Base-by-base conservation (phyloP, 2,113 vertebrate species). In the Microcebus griseorufus region DNA sequence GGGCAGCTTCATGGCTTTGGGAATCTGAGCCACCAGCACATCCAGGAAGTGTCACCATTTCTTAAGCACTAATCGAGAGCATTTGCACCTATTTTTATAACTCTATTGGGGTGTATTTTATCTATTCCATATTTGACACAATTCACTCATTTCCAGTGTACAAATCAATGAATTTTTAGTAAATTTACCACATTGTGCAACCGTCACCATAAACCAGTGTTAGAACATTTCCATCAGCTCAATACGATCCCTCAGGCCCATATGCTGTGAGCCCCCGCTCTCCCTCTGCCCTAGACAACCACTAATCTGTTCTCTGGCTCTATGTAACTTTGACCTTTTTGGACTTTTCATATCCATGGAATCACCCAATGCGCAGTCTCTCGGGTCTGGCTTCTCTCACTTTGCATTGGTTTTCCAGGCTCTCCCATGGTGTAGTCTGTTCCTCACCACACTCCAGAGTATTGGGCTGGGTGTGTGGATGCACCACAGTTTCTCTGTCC, bases 221-320 rank as follows among this genome's bases (percentile, higher is more conserved):
- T 67, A 39, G 58, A 58, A 37, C 6, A 27, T 37, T 72, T 58
- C 64, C 5, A 18, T 62, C 20, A 55, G 42, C 16, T 13, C 13
- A 53, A 0, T 48, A 34, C 70, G 29, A 45, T n/a, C 3, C 14
- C 60, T 84, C 29, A 18, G 0, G 1, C n/a, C 70, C n/a, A 13
- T 53, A 37, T 3, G 29, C 67, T 58, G 37, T 42, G 67, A 62
- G 42, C 72, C 78, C 39, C 18, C 25, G 3, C 18, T 79, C 67
- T 45, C 29, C 34, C 37, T 23, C 5, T 72, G 27, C 6, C 2
- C 53, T 22, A 3, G 17, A 34, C 37, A 51, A 62, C 45, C 10
- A 0, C 23, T 2, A 25, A 22, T 64, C 39, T 53, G 0, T 76
- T 75, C 73, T 62, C 53, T 23, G 39, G 93, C 45, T 48, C 45